Evolutionary conservation across 2,113 vertebrate species (phyloP), one percentile per base, ranked within the genome.

Genomic region (Nicator chloris): DNA sequence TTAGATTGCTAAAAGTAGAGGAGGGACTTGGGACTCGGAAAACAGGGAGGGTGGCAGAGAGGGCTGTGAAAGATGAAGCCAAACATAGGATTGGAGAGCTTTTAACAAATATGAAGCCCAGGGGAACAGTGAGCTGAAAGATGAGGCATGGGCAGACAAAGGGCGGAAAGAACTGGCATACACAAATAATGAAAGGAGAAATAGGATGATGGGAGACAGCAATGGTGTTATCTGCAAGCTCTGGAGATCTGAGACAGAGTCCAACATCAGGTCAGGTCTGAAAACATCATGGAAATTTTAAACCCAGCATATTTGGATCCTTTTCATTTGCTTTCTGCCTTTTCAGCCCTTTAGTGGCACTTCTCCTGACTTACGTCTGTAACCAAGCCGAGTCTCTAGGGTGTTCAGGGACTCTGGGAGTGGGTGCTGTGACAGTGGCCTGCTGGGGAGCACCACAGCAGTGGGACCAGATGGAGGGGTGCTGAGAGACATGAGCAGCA

Each of bases 401-500:
- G 60, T 10, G 1, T n/a, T 77, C 27, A 4, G 7, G 9, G 68
- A 19, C 78, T 40, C 20, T 2, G 1, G 65, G 75, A 33, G 65
- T 16, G 5, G 65, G n/a, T 27, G 78, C 72, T 51, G 72, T 39
- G 82, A 17, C 64, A 19, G 39, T 5, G 7, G 12, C 0, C 0
- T 78, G 61, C 47, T 45, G 35, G 21, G 5, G 2, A 71, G 83
- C 10, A 18, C 54, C 0, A 1, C 35, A 13, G 81, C 53, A 4
- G 56, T 13, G 28, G 45, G 14, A 66, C 33, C 31, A 14, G 56
- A 15, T 1, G 0, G 22, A 83, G 31, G 2, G 0, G 24, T 54
- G 56, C 59, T 44, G 42, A 68, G 56, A 33, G 44, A 20, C 1
- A 1, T 14, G 51, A 82, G 53, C 56, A 68, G 51, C 33, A 31